These are phyloP conservation scores for Ormyrus rosae DNA, from an alignment of 2,888 invertebrate genomes.

Conservation along the genomic window DNA sequence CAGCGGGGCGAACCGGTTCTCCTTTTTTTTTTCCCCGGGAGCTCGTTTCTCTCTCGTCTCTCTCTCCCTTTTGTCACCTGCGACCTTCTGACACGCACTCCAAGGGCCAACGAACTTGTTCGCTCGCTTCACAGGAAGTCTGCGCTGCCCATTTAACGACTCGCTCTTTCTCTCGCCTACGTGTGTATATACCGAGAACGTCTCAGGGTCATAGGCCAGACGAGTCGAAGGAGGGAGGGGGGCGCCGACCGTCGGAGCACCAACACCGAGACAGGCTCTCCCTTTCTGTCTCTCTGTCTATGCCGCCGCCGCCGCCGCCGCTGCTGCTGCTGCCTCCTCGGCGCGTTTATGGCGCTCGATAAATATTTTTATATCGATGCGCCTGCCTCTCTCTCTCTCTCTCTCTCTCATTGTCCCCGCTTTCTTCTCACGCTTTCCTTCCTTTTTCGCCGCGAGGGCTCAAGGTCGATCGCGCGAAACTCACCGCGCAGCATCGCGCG, in stretches of 20 bases:
- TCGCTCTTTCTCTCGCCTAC: conserved; percentile 52
- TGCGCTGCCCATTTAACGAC: conserved; percentile 69
- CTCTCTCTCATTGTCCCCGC: conserved; percentile 27
- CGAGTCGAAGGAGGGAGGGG: conserved; percentile 42
- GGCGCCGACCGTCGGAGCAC: conserved; percentile 34
- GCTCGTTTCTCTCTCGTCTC: too few relatives aligned
- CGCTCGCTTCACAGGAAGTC: conserved; percentile 68
- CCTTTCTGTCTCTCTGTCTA: neutral
- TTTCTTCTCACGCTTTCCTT: conserved; percentile 51
- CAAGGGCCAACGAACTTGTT: conserved; percentile 66
- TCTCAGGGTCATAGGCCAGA: conserved; percentile 71
- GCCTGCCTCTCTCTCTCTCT: conserved; percentile 4
- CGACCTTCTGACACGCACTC: conserved; percentile 67
- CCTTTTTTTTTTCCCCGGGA: neutral
- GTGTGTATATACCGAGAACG: conserved; percentile 60
- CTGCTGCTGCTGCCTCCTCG: too few relatives aligned
- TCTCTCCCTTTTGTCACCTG: conserved; percentile 67
- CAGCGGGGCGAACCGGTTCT: neutral
- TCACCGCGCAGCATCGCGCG: conserved; percentile 12
- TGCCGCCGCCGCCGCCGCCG: too few relatives aligned
- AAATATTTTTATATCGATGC: conserved; percentile 37
- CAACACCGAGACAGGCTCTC: conserved; percentile 11
- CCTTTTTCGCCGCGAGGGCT: conserved; percentile 24
- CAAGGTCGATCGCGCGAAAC: conserved; percentile 21
- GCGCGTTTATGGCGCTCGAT: conserved; percentile 22